These are phyloP conservation scores for Clusia tigrina DNA, from an alignment of 2,888 invertebrate species.

Conservation along the genomic window DNA sequence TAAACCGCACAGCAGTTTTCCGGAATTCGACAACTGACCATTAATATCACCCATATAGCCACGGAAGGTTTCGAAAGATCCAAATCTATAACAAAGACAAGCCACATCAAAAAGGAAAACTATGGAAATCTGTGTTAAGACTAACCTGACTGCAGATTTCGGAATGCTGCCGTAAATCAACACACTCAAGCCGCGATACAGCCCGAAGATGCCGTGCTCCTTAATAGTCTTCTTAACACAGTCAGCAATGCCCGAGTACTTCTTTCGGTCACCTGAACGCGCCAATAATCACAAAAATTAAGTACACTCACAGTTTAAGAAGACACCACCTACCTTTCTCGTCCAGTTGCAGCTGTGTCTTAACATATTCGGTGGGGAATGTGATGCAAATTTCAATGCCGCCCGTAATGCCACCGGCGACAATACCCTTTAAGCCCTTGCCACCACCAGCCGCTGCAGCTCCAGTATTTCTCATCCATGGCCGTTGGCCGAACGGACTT, in stretches of 20 bases:
- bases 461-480: constrained; percentile 75
- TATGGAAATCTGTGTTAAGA: neutral
- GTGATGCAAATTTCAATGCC: constrained; percentile 99
- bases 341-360: constrained; percentile 97
- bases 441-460: constrained; percentile 72
- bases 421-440: constrained; percentile 88
- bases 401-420: constrained; percentile 96
- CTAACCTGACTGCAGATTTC: constrained; percentile 92
- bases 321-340: constrained; percentile 76
- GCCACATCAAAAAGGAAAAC: neutral
- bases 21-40: constrained; percentile 80
- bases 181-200: constrained; percentile 95
- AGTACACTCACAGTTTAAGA: neutral
- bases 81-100: constrained; percentile 75
- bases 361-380: constrained; percentile 98
- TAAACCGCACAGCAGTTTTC: constrained; percentile 88
- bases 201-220: constrained; percentile 85
- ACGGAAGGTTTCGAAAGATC: constrained; percentile 94
- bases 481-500: constrained; percentile 58
- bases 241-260: constrained; percentile 86
- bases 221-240: constrained; percentile 92
- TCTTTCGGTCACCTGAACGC: constrained; percentile 54
- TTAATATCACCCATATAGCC: constrained; percentile 76
- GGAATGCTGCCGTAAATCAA: constrained; percentile 97
- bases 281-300: neutral